Conservation (phyloP, 2,797 vertebrate species). For the Acanthurus tractus region DNA sequence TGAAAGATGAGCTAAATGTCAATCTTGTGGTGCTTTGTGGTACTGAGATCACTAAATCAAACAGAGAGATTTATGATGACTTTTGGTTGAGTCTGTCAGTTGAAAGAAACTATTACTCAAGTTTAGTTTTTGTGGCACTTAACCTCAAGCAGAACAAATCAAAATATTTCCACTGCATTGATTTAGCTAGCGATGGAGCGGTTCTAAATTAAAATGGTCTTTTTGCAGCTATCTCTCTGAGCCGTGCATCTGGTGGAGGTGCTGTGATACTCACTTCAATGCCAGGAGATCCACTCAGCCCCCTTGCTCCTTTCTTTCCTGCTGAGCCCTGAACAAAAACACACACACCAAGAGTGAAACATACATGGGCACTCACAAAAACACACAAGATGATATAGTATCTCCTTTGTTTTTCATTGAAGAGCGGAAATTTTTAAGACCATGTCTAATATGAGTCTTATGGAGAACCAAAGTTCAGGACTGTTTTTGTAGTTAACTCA, state of each 20-base stretch:
- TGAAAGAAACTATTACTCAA: not conserved
- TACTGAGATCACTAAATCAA: not conserved
- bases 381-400: conserved; percentile 21
- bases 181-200: not conserved
- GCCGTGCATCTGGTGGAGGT: not conserved
- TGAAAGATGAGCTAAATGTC: conserved; percentile 65
- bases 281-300: conserved; percentile 89
- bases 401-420: not conserved
- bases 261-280: conserved; percentile 87
- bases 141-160: not conserved
- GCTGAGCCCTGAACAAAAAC: conserved; percentile 86
- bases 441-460: conserved; percentile 16
- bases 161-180: not conserved
- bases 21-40: not conserved
- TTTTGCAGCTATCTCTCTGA: not conserved
- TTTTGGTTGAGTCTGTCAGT: not conserved
- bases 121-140: not conserved
- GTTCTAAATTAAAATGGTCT: not conserved
- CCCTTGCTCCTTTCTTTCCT: conserved; percentile 91
- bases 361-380: conserved; percentile 54
- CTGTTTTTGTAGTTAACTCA: conserved; percentile 11
- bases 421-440: conserved; percentile 19
- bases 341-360: conserved; percentile 44
- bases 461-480: not conserved
- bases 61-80: not conserved